phyloP scores from a whole-genome alignment of 2,888 invertebrate species.

The Watsonalla binaria region DNA sequence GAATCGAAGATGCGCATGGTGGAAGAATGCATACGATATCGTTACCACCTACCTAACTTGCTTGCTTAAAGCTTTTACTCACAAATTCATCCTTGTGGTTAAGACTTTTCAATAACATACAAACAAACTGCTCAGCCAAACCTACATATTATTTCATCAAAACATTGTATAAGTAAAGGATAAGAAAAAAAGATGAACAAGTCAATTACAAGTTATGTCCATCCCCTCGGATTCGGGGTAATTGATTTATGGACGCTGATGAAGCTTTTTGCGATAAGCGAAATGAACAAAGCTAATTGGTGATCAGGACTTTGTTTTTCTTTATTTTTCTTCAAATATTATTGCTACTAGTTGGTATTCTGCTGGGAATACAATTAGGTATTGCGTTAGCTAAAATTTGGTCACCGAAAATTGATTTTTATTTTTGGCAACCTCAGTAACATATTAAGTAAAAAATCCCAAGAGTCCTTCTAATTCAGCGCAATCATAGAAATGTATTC shows the following conservation, averaged over 20 bases:
- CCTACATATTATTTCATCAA: background rate
- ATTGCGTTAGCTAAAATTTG: background rate
- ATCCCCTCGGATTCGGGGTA: conserved; percentile 36
- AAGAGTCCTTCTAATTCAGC: too few relatives aligned
- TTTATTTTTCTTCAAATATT: conserved; percentile 19
- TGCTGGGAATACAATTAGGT: conserved; percentile 1
- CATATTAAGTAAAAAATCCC: too few relatives aligned
- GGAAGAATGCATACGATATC: too few relatives aligned
- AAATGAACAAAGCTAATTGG: conserved; percentile 45
- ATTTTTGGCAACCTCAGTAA: too few relatives aligned
- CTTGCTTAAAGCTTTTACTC: too few relatives aligned
- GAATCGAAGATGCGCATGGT: too few relatives aligned
- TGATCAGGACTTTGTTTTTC: conserved; percentile 42
- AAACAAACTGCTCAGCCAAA: background rate
- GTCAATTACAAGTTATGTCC: conserved; percentile 39
- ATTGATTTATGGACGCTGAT: conserved; percentile 55
- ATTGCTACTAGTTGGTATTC: conserved; percentile 1
- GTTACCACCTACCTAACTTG: too few relatives aligned
- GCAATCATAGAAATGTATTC: too few relatives aligned
- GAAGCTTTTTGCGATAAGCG: conserved; percentile 47
- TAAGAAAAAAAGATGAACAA: conserved; percentile 33
- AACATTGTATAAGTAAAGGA: conserved; percentile 12
- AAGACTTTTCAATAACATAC: background rate
- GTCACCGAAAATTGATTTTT: too few relatives aligned
- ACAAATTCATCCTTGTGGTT: too few relatives aligned